Conservation (phyloP, 2,113 vertebrate genomes). For the Sander lucioperca region DNA sequence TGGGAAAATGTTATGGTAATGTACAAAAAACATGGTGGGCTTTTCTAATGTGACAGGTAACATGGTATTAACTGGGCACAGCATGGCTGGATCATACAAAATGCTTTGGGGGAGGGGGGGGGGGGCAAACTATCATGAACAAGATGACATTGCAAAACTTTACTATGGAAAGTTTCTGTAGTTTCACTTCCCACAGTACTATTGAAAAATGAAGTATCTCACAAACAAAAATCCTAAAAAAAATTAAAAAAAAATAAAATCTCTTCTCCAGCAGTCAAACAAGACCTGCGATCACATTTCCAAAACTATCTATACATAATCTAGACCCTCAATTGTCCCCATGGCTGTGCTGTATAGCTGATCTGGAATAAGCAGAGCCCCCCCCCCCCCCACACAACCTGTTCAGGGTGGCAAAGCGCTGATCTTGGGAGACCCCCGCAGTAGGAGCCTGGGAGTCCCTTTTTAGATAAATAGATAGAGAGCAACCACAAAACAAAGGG, state of each 20-base stretch:
- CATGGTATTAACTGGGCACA: conserved; percentile 66
- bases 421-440: conserved; percentile 58
- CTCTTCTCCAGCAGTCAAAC: neutral
- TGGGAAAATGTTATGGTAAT: conserved; percentile 76
- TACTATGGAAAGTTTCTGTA: neutral
- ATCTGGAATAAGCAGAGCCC: conserved; percentile 37
- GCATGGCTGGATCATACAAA: conserved; percentile 44
- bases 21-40: conserved; percentile 72
- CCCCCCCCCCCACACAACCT: conserved; percentile 16
- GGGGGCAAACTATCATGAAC: neutral
- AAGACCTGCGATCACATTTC: neutral
- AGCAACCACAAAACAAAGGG: conserved; percentile 81
- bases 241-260: neutral
- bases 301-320: neutral
- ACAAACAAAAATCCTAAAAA: neutral
- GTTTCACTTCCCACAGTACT: neutral
- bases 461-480: conserved; percentile 81
- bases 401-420: conserved; percentile 13
- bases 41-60: conserved; percentile 78
- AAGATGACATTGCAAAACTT: conserved; percentile 16
- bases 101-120: conserved; percentile 4
- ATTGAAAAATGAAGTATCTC: neutral
- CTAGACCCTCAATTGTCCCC: neutral
- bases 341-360: neutral
- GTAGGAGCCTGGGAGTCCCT: conserved; percentile 67